Evolutionary conservation across 2,888 invertebrate species (phyloP), one percentile per base, ranked within the genome.

Genomic region (Meiosimyza decipiens): DNA sequence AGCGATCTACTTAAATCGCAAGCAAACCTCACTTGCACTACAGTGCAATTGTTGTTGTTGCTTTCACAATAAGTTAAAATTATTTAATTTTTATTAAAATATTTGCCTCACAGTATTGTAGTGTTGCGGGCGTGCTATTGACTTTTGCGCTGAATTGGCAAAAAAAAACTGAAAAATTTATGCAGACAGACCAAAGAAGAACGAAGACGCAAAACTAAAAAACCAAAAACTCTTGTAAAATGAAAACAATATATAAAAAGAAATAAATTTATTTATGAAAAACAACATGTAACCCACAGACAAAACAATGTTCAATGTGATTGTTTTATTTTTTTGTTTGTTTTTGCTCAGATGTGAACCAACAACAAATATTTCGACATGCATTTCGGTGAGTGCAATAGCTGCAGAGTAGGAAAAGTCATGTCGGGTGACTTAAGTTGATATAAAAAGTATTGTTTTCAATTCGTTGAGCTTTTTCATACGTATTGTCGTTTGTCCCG

Each of bases 71-170:
- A 60, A 28, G 50, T 68, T 71, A 33, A 67, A 62, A n/a, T 55
- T 28, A 65, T 66, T 51, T 57, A 22, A 33, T 62, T 51, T 64
- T 54, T 64, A 68, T 73, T 16, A 62, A 33, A 68, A 54, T 67
- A 65, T 71, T 74, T 71, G 50, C 40, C 50, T 71, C 68, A 59
- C 65, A 6, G 9, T 9, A 40, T 28, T 3, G 28, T 9, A 64
- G 65, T 57, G 76, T 79, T 78, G 81, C 83, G 82, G 82, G 83
- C 77, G 74, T 83, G 80, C 79, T 82, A 79, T 80, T 81, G 81
- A 78, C 77, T 79, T 77, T 78, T 81, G 82, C 40, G 40, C 40
- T 40, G 40, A 40, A 40, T 40, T 6, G 40, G 40, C 83, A 77
- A 80, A 77, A 77, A 80, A 77, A 78, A 78, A 75, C 74, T 81